phyloP scores from a whole-genome alignment of 2,113 vertebrate species.

The Nothobranchius kuhntae region DNA sequence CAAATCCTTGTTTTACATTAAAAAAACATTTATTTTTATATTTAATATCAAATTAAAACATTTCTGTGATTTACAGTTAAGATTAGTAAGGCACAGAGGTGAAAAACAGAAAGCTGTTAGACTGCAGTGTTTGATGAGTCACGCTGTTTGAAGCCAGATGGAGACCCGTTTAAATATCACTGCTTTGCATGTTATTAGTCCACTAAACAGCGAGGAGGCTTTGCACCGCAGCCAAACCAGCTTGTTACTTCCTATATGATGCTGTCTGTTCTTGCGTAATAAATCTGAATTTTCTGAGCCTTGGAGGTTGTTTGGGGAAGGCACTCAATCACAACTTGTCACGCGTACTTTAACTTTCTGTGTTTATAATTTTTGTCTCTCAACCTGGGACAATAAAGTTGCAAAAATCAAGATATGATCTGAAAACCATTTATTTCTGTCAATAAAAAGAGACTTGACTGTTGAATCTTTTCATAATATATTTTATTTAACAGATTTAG shows the following conservation, averaged over 20 bases:
- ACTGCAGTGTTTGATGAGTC: conserved; percentile 52
- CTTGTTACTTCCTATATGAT: conserved; percentile 17
- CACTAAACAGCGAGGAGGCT: conserved; percentile 13
- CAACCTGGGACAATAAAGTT: background rate
- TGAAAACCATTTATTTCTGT: background rate
- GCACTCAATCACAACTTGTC: background rate
- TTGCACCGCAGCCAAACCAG: background rate
- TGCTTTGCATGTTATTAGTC: conserved; percentile 32
- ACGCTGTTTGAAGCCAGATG: conserved; percentile 36
- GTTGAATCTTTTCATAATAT: no score
- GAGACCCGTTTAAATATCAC: conserved; percentile 30
- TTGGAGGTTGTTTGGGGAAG: background rate
- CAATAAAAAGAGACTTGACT: no score
- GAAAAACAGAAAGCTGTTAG: conserved; percentile 37
- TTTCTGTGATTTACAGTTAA: conserved; percentile 16
- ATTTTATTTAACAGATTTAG: background rate
- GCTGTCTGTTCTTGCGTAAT: background rate
- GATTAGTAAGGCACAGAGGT: conserved; percentile 31
- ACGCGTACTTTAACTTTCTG: background rate
- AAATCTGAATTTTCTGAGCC: conserved; percentile 5
- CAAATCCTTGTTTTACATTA: no score
- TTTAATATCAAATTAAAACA: conserved; percentile 7
- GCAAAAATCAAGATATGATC: background rate
- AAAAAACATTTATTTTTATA: no score
- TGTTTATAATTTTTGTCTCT: background rate